These are phyloP conservation scores for Pharmacophagus antenor DNA, from an alignment of 2,888 invertebrate species.

Conservation along the genomic window DNA sequence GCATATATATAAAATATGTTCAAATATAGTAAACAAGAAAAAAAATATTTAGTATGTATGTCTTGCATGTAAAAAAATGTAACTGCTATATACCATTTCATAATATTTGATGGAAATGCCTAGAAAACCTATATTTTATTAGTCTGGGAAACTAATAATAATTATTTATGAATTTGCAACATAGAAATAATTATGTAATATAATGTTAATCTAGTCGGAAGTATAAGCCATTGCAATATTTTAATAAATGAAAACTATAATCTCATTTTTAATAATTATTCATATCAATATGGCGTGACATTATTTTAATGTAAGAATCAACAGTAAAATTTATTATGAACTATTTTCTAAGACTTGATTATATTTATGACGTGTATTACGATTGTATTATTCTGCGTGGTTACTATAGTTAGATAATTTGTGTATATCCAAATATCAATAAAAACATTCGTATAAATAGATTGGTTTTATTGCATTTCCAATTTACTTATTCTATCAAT, in stretches of 20 bases:
- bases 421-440: constrained; percentile 42
- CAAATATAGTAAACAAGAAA: no score
- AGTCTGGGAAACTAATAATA: no score
- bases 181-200: constrained; percentile 69
- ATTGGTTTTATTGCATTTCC: constrained; percentile 42
- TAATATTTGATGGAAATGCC: no score
- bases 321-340: constrained; percentile 31
- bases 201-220: constrained; percentile 78
- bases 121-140: no score
- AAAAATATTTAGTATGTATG: no score
- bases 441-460: constrained; percentile 48
- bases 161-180: constrained; percentile 47
- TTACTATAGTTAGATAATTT: constrained; percentile 48
- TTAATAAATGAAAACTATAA: constrained; percentile 43
- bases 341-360: constrained; percentile 31
- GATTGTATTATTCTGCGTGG: constrained; percentile 52
- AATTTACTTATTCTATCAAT: not conserved
- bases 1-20: no score
- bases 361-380: constrained; percentile 43
- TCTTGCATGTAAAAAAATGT: no score
- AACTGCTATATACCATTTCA: no score
- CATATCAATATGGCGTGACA: constrained; percentile 35
- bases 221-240: constrained; percentile 79
- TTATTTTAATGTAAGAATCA: constrained; percentile 33
- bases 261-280: constrained; percentile 39